Percentiles rank a stretch among this genome's conserved stretches.
Evolutionary conservation across 1,140 invertebrate genomes (phyloP).

Genomic region (Trachelipus rathkii): DNA sequence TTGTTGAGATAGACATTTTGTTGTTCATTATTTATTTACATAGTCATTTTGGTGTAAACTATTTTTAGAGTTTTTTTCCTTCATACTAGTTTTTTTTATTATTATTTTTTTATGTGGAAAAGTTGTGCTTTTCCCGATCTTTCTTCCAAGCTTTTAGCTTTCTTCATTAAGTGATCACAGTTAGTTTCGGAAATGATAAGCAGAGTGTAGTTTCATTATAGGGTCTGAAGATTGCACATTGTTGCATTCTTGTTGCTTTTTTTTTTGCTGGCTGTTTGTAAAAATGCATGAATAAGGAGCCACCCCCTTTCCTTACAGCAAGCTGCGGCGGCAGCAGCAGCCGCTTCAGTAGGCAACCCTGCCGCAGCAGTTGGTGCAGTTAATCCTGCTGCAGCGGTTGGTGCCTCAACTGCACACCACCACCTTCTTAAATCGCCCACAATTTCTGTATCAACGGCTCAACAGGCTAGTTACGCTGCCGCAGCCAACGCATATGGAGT

Average conservation of each 20-base stretch:
- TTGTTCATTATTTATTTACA: too few species aligned
- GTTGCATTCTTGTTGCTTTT: constrained; percentile 38
- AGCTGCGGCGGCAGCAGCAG: constrained; percentile 45
- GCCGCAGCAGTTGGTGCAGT: constrained; percentile 64
- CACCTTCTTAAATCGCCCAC: constrained; percentile 51
- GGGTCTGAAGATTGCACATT: constrained; percentile 28
- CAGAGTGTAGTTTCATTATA: neutral
- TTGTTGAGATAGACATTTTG: too few species aligned
- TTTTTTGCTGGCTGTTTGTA: constrained; percentile 27
- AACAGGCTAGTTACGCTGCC: constrained; percentile 55
- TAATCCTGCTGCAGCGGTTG: constrained; percentile 60
- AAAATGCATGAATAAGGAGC: constrained; percentile 41
- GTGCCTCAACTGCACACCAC: constrained; percentile 55
- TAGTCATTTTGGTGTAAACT: too few species aligned
- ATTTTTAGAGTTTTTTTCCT: too few species aligned
- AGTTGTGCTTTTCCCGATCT: too few species aligned
- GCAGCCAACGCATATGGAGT: constrained; percentile 71
- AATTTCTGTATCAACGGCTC: constrained; percentile 62
- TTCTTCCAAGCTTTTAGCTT: too few species aligned
- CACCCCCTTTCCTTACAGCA: constrained; percentile 45
- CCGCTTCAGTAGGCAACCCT: constrained; percentile 52
- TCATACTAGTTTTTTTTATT: too few species aligned
- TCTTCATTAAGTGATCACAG: too few species aligned
- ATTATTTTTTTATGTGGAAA: too few species aligned
- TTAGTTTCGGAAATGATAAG: too few species aligned